Base-by-base conservation (phyloP, 2,888 invertebrate genomes). In the Unio delphinus region DNA sequence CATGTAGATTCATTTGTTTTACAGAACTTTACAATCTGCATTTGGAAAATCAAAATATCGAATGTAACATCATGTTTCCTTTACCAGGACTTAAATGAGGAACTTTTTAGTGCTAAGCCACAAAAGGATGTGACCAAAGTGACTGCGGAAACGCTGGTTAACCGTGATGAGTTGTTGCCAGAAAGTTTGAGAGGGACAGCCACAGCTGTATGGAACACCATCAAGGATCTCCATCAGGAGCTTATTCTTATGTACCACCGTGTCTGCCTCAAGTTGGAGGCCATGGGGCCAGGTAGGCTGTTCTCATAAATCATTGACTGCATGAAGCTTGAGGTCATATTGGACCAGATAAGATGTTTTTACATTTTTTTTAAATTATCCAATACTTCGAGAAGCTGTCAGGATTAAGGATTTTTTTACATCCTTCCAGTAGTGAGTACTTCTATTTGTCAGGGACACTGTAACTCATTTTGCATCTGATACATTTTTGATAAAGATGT, bases 161-260 rank as follows among this genome's bases (percentile, higher is more conserved):
- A 80, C 58, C 68, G 75, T 6, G 79, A 78, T 45, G 72, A 73
- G 30, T 63, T 80, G 56, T 67, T 81, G 11, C 81, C 80, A 7
- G 80, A 79, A 55, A 80, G 74, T 64, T 70, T 81, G 71, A 72
- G 80, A 55, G 83, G 80, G 4, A 79, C 84, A 45, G 83, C 86
- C 18, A 83, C 81, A 3, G 82, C 86, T 4, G 84, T 88, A 11
- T 87, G 86, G 87, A 89, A 86, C 80, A 89, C 84, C 7, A 83
- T 89, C 58, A 86, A 84, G 71, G 89, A 90, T 69, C 80, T 90
- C 20, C 89, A 90, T 69, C 79, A 89, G 57, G 90, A 90, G 68
- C 80, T 90, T 64, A 79, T 87, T 45, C 83, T 87, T 58, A 86
- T 89, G 83, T 88, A 89, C 76, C 89, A 89, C 72, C 75, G 89